Base-by-base conservation (phyloP, 2,113 vertebrate genomes). In the Rhagologus leucostigma region DNA sequence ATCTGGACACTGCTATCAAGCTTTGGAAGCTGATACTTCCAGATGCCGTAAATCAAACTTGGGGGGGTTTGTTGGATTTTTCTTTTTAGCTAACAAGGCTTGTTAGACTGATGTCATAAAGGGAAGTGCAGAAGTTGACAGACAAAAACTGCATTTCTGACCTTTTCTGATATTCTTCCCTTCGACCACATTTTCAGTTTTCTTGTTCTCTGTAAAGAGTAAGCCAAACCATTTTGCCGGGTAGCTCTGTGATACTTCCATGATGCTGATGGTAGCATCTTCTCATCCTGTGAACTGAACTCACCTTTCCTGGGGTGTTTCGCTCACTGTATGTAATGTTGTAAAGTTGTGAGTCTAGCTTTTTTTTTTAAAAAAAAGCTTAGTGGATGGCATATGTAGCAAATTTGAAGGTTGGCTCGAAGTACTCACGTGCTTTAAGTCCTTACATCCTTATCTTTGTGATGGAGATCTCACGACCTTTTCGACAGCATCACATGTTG, bases 11-110 rank as follows among this genome's bases (percentile, higher is more conserved):
- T 6, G 47, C 76, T 93, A 26, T 63, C n/a, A 23, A 37, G 79
- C 87, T 89, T 74, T 68, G 62, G 74, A 94, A 71, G 62, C 52
- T 76, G 56, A 68, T 41, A 67, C 71, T 95, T 93, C 91, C 85
- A 80, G 49, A 53, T 96, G 79, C 77, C 19, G 3, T 83, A 60
- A 89, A 88, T 95, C 85, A 69, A 11, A 49, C 1, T 19, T 6
- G n/a, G 23, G 2, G 41, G 11, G 33, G 33, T 8, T 23, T 9
- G 12, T 26, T 46, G 30, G 33, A 15, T 74, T 53, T 39, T 81
- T 56, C 26, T 6, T 6, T 81, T n/a, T 12, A 16, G 12, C 30
- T 46, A 52, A 39, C 5, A 27, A 37, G 27, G 20, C 17, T 44
- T 42, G 23, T 50, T 67, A 39, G 29, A 10, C 26, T 35, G 16